These are phyloP conservation scores for Xiphophorus birchmanni DNA, from an alignment of 2,797 vertebrate genomes.

Conservation along the genomic window DNA sequence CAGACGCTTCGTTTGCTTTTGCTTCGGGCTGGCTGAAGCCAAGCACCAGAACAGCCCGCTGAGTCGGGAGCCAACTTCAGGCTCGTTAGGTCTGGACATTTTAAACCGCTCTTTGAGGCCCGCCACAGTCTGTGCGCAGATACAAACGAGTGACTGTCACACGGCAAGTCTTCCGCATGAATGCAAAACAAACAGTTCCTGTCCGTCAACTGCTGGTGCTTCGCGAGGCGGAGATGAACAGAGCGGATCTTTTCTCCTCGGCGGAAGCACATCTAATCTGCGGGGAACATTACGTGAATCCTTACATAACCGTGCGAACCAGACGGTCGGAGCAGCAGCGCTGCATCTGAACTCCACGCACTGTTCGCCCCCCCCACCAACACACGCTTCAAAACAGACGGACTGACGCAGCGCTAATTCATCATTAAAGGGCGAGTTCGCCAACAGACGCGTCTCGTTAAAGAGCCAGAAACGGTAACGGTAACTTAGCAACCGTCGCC, in stretches of 20 bases:
- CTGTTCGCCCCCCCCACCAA: too few relatives aligned
- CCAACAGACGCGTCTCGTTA: too few relatives aligned
- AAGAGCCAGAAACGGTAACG: background rate
- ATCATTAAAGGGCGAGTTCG: background rate
- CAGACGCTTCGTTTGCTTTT: background rate
- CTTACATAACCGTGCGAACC: constrained; percentile 34
- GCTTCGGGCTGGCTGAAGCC: background rate
- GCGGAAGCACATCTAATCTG: background rate
- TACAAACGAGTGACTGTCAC: background rate
- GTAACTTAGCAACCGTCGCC: background rate
- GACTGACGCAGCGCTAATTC: background rate
- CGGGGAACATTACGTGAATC: background rate
- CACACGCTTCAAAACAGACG: background rate
- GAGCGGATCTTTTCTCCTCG: constrained; percentile 32
- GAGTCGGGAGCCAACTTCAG: background rate
- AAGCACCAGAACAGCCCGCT: background rate
- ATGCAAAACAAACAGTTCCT: constrained; percentile 29
- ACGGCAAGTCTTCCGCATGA: constrained; percentile 26
- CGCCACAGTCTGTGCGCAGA: background rate
- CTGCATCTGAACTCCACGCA: constrained; percentile 13
- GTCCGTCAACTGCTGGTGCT: constrained; percentile 34
- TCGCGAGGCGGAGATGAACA: background rate
- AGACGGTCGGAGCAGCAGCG: constrained; percentile 30
- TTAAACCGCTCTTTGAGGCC: background rate
- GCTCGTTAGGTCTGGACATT: background rate